These are phyloP conservation scores for Hirtodrosophila confusa DNA, from an alignment of 2,888 invertebrate species.

Conservation along the genomic window DNA sequence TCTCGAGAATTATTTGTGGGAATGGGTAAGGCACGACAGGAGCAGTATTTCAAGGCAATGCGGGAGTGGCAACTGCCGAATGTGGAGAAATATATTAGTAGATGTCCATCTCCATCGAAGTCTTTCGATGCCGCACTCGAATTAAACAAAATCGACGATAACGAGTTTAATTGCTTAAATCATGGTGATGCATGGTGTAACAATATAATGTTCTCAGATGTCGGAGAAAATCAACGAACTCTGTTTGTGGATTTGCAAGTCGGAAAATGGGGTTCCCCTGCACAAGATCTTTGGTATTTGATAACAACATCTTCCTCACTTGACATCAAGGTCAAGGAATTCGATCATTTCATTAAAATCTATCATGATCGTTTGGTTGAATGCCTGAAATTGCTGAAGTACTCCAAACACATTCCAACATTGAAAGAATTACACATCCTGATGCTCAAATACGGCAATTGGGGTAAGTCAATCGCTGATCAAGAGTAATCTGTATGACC, in stretches of 20 bases:
- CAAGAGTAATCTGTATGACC: accelerated
- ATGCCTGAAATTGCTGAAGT: slow-evolving; percentile 71
- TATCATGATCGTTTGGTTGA: slow-evolving; percentile 76
- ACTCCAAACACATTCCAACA: slow-evolving; percentile 69
- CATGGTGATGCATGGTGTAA: slow-evolving; percentile 82
- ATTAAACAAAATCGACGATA: slow-evolving; percentile 50
- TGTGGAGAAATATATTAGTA: slow-evolving; percentile 57
- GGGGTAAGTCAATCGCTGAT: slow-evolving; percentile 61
- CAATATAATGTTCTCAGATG: slow-evolving; percentile 77
- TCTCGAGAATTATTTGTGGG: slow-evolving; percentile 44
- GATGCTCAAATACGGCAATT: slow-evolving; percentile 72
- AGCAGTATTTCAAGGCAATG: slow-evolving; percentile 49
- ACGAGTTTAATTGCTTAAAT: slow-evolving; percentile 78
- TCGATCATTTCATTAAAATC: slow-evolving; percentile 76
- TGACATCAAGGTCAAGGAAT: slow-evolving; percentile 73
- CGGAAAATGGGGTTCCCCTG: slow-evolving; percentile 78
- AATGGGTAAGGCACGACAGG: slow-evolving; percentile 26
- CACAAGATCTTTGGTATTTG: slow-evolving; percentile 79
- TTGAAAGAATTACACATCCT: slow-evolving; percentile 71
- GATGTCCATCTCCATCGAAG: slow-evolving; percentile 12
- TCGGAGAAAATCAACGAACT: slow-evolving; percentile 59
- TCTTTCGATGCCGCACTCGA: slow-evolving; percentile 41
- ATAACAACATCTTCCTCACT: slow-evolving; percentile 67
- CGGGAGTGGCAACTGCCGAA: slow-evolving; percentile 62
- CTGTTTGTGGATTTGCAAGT: slow-evolving; percentile 78